Percentiles rank a stretch among this genome's conserved stretches.
These are phyloP conservation scores for Hetaerina titia DNA, from an alignment of 2,888 invertebrate genomes.

Conservation along the genomic window DNA sequence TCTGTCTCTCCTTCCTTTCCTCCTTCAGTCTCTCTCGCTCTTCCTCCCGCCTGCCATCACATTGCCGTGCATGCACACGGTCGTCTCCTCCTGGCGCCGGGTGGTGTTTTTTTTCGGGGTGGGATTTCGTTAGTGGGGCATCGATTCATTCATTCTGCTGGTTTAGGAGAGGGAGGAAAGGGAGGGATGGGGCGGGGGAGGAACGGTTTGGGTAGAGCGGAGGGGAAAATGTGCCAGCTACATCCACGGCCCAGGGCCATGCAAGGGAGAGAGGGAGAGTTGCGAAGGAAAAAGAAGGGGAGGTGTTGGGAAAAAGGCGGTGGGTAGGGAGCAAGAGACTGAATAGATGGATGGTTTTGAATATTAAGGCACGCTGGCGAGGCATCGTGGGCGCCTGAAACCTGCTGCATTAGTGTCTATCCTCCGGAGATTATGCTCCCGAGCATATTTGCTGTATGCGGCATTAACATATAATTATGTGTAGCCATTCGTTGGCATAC, in stretches of 20 bases:
- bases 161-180: not conserved
- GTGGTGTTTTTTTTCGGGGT: not conserved
- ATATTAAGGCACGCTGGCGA: not conserved
- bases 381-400: not conserved
- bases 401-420: not conserved
- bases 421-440: not conserved
- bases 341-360: not conserved
- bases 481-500: too few species aligned
- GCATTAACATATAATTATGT: too few species aligned
- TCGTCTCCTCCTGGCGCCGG: not conserved
- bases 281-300: not conserved
- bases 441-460: too few species aligned
- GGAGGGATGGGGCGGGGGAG: not conserved
- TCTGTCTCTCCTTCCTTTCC: not conserved
- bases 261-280: not conserved
- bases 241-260: not conserved
- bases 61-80: not conserved
- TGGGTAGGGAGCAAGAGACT: not conserved
- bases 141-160: constrained; percentile 33
- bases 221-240: not conserved
- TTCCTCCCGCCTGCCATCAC: not conserved
- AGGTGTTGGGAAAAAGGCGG: not conserved
- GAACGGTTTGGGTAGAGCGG: not conserved
- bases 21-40: not conserved
- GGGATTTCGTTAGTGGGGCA: constrained; percentile 39